Conservation (phyloP, 2,113 vertebrate genomes). For the Oncorhynchus nerka region DNA sequence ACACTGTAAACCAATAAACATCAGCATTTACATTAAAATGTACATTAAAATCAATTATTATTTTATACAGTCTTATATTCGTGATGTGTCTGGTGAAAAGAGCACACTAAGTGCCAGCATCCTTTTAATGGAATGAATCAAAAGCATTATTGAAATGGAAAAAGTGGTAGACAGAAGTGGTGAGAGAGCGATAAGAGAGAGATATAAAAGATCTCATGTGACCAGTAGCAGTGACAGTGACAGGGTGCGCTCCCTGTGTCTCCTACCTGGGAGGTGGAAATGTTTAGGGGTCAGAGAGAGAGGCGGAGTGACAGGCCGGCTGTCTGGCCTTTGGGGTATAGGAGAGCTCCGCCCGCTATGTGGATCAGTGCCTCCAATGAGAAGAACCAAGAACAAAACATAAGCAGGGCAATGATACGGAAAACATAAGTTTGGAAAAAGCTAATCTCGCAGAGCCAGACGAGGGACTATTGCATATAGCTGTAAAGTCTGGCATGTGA, state of each 20-base stretch:
- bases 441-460: too few relatives aligned
- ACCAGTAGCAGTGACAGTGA: slow-evolving; percentile 73
- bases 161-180: slow-evolving; percentile 7
- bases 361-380: slow-evolving; percentile 87
- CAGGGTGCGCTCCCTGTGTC: slow-evolving; percentile 76
- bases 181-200: slow-evolving; percentile 63
- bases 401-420: slow-evolving; percentile 58
- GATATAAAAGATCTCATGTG: slow-evolving; percentile 7
- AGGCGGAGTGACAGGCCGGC: slow-evolving; percentile 87
- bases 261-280: slow-evolving; percentile 95
- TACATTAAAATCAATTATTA: too few relatives aligned
- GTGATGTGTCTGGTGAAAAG: too few relatives aligned
- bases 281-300: slow-evolving; percentile 89
- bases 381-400: slow-evolving; percentile 46
- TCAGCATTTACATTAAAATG: too few relatives aligned
- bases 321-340: slow-evolving; percentile 88
- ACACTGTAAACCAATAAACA: too few relatives aligned
- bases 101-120: too few relatives aligned
- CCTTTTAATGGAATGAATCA: too few relatives aligned
- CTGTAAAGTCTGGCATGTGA: too few relatives aligned
- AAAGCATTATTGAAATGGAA: too few relatives aligned
- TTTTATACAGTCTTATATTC: too few relatives aligned
- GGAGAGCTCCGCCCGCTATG: slow-evolving; percentile 90
- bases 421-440: slow-evolving; percentile 44
- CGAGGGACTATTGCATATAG: too few relatives aligned